Base-by-base conservation (phyloP, 2,888 invertebrate genomes). In the Eristalis arbustorum region DNA sequence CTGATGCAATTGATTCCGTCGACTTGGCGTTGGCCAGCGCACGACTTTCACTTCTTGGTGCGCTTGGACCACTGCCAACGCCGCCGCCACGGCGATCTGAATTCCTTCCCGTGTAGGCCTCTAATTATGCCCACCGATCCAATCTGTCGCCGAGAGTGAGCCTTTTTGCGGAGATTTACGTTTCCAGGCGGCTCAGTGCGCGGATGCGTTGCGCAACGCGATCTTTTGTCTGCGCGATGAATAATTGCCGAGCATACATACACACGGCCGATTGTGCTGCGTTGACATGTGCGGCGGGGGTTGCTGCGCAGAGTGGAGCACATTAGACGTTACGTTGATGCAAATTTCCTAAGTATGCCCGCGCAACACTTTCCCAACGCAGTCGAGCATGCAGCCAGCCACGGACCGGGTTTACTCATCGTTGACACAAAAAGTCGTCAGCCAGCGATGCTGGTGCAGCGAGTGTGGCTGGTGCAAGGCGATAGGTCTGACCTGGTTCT, bases 61-160 rank as follows among this genome's bases (percentile, higher is more conserved):
- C 64, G 31, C 40, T 13, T 72, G 2, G 11, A 63, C 49, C 13
- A n/a, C n/a, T 37, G 18, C 8, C 23, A 25, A 18, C n/a, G 1
- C 23, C 2, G 22, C 40, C 59, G 59, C 76, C 63, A 22, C 56
- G 28, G 40, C 57, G 64, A 31, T 73, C 75, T 84, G 68, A 73
- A 80, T 84, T 77, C 73, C 78, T 85, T 79, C 75, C 75, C 79
- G 73, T 84, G 83, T 83, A 83, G 78, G 83, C 87, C 83, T 87
- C 87, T 87, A 87, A 87, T 87, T 87, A 79, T 82, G 78, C 67
- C 83, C 71, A 71, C 81, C 71, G 85, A 85, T 85, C 74, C 81
- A 81, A 85, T 85, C 80, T 67, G 75, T 79, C 75, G 67, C 40
- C 67, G 75, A 28, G 75, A 28, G 56, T 40, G 25, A 64, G 49